Base-by-base conservation (phyloP, 2,797 vertebrate genomes). In the Xiphophorus birchmanni region DNA sequence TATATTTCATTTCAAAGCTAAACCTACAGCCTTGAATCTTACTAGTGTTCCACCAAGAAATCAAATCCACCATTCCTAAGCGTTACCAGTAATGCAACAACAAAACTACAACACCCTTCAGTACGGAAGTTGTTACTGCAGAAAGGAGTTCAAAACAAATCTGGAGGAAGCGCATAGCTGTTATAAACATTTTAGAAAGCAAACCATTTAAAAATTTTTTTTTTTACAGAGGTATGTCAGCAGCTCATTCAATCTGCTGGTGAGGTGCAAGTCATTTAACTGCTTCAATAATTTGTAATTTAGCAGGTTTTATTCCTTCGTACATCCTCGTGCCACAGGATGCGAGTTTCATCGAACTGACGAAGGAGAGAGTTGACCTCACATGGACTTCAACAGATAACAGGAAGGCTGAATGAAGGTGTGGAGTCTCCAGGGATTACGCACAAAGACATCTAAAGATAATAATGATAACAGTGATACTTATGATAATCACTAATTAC, bases 1-100 rank as follows among this genome's bases (percentile, higher is more conserved):
- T 58, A 37, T 79, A 35, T 74, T 35, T 45, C 40, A 58, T 63
- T 42, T 75, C 13, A 73, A 10, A 75, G 71, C 32, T 44, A 65
- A 84, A 75, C 12, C 32, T 29, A 60, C 56, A 32, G 29, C 58
- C 29, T 32, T 15, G 26, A 58, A 58, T 58, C 54, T 29, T 12
- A 12, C 10, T 56, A n/a, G 54, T n/a, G 26, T 11, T 58, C 6
- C 18, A 8, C 52, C 21, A 23, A 54, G 23, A 23, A 54, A 54
- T 26, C 54, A n/a, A 58, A 58, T n/a, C 10, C 10, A 58, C 26
- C 26, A 58, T 58, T 21, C 26, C 26, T 5, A 58, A 58, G 54
- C 1, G 11, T 26, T 3, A 54, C 23, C 18, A 26, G 26, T 58
- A 10, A 58, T 29, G 26, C 8, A 23, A 52, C 50, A 52, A 52